Conservation (phyloP, 2,888 invertebrate genomes). For the Lasioglossum figueresi region DNA sequence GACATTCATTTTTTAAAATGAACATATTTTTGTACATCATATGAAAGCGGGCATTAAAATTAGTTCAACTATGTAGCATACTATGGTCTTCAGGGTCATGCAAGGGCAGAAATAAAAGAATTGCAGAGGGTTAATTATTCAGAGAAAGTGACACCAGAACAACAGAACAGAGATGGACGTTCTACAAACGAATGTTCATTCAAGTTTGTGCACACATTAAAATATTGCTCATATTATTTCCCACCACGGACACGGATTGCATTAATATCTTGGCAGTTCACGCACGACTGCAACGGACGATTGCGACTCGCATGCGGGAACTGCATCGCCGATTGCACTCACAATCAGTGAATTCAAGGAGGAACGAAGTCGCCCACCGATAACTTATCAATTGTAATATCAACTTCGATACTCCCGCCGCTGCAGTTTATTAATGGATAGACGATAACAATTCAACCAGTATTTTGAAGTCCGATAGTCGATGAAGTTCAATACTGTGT, state of each 20-base stretch:
- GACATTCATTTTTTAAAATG: too few relatives aligned
- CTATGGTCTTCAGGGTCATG: too few relatives aligned
- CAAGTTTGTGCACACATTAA: background rate
- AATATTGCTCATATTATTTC: background rate
- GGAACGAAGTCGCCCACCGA: slow-evolving; percentile 23
- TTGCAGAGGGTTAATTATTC: too few relatives aligned
- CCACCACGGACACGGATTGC: background rate
- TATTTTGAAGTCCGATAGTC: slow-evolving; percentile 19
- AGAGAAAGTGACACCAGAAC: too few relatives aligned
- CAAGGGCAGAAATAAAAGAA: too few relatives aligned
- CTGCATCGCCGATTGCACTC: background rate
- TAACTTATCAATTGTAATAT: slow-evolving; percentile 35
- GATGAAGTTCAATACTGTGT: slow-evolving; percentile 3
- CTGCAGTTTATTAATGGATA: slow-evolving; percentile 30
- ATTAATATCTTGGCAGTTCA: background rate
- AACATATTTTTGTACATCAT: too few relatives aligned
- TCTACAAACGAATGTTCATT: background rate
- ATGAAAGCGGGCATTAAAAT: too few relatives aligned
- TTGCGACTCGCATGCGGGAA: background rate
- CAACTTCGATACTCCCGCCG: slow-evolving; percentile 5
- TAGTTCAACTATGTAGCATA: too few relatives aligned
- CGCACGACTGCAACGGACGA: background rate
- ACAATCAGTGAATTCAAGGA: slow-evolving; percentile 18
- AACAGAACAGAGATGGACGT: background rate
- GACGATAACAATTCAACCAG: slow-evolving; percentile 5